Evolutionary conservation across 2,797 vertebrate genomes (phyloP), one percentile per base, ranked within the genome.

Genomic region (Rhinoraja longicauda): DNA sequence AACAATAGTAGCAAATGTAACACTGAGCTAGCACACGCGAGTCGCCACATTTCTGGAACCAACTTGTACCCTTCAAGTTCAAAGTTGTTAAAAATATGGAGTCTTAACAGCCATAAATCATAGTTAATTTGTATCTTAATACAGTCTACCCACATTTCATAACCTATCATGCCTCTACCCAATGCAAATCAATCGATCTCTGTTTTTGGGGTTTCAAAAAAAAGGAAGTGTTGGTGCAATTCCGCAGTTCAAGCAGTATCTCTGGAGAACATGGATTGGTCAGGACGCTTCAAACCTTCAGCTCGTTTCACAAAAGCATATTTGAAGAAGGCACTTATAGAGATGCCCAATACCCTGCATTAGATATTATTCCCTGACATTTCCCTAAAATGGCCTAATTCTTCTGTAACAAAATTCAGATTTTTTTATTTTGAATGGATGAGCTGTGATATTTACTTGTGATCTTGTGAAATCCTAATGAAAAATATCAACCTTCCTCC

Each of bases 401-500:
- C 6, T 36, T 84, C 29, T 24, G 45, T 57, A 53, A 29, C 79
- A 12, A 53, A 24, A 57, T 29, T 13, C 21, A 0, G 24, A 59
- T 26, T 9, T 59, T 10, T 53, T n/a, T 59, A 26, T 59, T 84
- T 59, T 57, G 73, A 21, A 21, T 19, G 32, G 62, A 67, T 64
- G 59, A 39, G 59, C 59, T 88, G 21, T 6, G 21, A 86, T 32
- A 6, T 32, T 86, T n/a, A 26, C 81, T 59, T 53, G 78, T 53
- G 53, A 84, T 84, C 81, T 90, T 53, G 64, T 29, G 70, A 92
- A 75, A 75, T 57, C 39, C 39, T 53, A 53, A 39, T 36, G 39
- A 91, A 70, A 91, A 73, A 73, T 45, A 90, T 73, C 67, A 91
- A 39, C 90, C 70, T 75, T 53, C 10, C 36, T 92, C 12, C 75